Conservation (phyloP, 2,113 vertebrate genomes). For the Equus quagga region DNA sequence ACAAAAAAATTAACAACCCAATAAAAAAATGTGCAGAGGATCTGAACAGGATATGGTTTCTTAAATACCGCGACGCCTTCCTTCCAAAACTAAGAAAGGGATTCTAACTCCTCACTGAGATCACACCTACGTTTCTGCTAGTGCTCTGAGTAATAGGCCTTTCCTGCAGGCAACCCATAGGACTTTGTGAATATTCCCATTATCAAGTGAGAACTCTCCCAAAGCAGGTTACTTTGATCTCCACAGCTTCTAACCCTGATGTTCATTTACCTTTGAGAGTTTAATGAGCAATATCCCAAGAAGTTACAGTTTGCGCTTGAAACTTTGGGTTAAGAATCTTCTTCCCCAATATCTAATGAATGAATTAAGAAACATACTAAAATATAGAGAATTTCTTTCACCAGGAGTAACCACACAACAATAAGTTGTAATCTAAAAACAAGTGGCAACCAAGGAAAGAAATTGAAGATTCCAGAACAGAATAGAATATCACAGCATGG, state of each 20-base stretch:
- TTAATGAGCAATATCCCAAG: not conserved
- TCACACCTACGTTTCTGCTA: not conserved
- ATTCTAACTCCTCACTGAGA: not conserved
- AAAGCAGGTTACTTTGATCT: not conserved
- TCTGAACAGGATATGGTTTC: not conserved
- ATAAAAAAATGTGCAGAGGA: too few relatives aligned
- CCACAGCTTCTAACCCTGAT: not conserved
- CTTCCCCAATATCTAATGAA: not conserved
- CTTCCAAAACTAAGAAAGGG: not conserved
- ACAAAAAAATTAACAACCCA: too few relatives aligned
- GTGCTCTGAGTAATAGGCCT: not conserved
- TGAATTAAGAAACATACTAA: not conserved
- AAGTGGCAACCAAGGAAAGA: not conserved
- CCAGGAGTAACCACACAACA: not conserved
- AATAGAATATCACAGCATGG: not conserved
- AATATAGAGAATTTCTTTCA: not conserved
- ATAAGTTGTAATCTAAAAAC: not conserved
- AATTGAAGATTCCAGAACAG: not conserved
- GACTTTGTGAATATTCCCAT: not conserved
- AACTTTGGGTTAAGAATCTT: constrained; percentile 25
- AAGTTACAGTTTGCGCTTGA: not conserved
- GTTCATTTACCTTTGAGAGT: not conserved
- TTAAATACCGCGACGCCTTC: not conserved
- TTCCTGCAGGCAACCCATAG: not conserved
- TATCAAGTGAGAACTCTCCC: not conserved